Percentiles rank a stretch among this genome's conserved stretches.
Conservation (phyloP, 2,113 vertebrate species). For the Dasypus novemcinctus region DNA sequence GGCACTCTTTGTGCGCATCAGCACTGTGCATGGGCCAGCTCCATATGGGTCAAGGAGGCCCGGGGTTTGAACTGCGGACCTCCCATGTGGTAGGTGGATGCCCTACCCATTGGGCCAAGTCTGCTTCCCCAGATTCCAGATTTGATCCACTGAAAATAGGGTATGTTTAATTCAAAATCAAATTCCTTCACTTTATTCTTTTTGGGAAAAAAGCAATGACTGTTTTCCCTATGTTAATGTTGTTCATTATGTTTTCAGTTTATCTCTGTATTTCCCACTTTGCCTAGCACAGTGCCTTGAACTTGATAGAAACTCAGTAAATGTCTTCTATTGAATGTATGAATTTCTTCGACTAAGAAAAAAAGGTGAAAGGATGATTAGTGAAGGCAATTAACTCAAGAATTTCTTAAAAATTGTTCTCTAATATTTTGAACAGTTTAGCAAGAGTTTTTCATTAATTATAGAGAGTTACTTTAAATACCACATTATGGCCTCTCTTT, state of each 20-base stretch:
- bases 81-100: too few species aligned
- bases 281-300: background rate
- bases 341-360: background rate
- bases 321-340: background rate
- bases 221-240: background rate
- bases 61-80: too few species aligned
- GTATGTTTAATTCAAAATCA: background rate
- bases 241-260: conserved; percentile 1
- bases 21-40: too few species aligned
- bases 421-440: conserved; percentile 26
- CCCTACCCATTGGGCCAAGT: too few species aligned
- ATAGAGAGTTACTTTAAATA: background rate
- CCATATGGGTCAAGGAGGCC: too few species aligned
- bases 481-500: too few species aligned
- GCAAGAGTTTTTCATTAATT: background rate
- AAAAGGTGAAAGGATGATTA: background rate
- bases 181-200: background rate
- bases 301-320: background rate
- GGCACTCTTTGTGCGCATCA: too few species aligned
- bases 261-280: background rate
- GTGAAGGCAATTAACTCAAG: conserved; percentile 45
- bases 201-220: background rate
- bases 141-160: background rate
- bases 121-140: too few species aligned
- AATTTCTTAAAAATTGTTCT: too few species aligned